phyloP scores from a whole-genome alignment of 2,797 vertebrate species.

The Acipenser ruthenus region DNA sequence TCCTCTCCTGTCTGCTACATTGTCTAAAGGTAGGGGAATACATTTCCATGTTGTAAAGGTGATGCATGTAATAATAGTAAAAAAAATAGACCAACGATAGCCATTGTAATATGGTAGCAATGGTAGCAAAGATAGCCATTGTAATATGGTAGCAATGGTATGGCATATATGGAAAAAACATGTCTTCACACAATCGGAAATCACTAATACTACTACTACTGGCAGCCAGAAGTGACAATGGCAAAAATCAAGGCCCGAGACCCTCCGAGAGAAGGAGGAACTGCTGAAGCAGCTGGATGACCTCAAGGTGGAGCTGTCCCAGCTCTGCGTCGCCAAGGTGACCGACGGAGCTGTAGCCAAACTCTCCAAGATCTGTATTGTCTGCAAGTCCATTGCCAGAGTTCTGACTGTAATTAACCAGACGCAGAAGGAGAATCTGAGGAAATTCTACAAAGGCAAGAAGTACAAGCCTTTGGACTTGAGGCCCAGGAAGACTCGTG shows the following conservation, averaged over 20 bases:
- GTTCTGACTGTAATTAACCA: conserved; percentile 97
- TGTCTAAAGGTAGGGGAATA: too few species aligned
- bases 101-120: too few species aligned
- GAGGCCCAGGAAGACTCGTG: conserved; percentile 95
- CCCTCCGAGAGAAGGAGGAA: conserved; percentile 95
- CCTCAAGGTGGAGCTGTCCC: conserved; percentile 90
- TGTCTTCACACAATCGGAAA: too few species aligned
- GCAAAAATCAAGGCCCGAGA: conserved; percentile 97
- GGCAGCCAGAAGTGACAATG: conserved; percentile 22
- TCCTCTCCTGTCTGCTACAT: too few species aligned
- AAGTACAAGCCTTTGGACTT: conserved; percentile 96
- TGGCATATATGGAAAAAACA: too few species aligned
- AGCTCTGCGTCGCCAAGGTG: conserved; percentile 92
- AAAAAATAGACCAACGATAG: too few species aligned
- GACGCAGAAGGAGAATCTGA: conserved; percentile 96
- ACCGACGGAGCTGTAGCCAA: conserved; percentile 95
- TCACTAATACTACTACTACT: too few species aligned
- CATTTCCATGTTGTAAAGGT: too few species aligned
- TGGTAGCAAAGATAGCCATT: too few species aligned
- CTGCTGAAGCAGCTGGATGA: conserved; percentile 94
- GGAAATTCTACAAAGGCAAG: conserved; percentile 98
- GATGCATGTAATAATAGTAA: too few species aligned
- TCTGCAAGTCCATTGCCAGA: conserved; percentile 93
- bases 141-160: too few species aligned
- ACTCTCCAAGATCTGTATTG: conserved; percentile 94